Evolutionary conservation across 92 coral and sea anemone genomes (phyloP).

Genomic region (Zoanthus gigantus): DNA sequence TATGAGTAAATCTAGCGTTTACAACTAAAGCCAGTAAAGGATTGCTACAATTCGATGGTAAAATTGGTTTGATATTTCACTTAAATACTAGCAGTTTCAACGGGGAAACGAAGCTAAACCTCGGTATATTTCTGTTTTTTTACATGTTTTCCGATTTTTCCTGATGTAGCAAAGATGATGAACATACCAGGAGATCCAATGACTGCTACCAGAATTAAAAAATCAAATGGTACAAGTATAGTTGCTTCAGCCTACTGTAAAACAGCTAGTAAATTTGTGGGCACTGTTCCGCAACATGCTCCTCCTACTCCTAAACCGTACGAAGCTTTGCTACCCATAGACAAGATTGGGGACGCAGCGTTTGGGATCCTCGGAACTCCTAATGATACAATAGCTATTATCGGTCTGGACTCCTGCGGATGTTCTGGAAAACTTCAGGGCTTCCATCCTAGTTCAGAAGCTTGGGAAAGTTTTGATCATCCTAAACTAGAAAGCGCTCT

Average conservation of each 20-base stretch:
- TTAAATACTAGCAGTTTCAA: too few species aligned
- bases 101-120: too few species aligned
- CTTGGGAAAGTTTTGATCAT: neutral
- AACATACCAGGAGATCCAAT: conserved; percentile 5
- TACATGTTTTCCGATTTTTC: too few species aligned
- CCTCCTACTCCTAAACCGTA: neutral
- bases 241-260: conserved; percentile 29
- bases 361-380: neutral
- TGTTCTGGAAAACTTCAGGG: conserved; percentile 26
- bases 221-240: neutral
- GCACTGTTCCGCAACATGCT: neutral
- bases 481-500: neutral
- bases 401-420: neutral
- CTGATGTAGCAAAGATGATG: conserved; percentile 16
- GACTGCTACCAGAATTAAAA: neutral
- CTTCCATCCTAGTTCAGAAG: neutral
- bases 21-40: too few species aligned
- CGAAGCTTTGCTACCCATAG: conserved; percentile 12
- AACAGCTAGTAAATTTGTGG: conserved; percentile 7
- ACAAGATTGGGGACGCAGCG: conserved; percentile 4
- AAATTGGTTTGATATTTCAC: too few species aligned
- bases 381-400: conserved; percentile 14
- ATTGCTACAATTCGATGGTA: too few species aligned
- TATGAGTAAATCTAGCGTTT: neutral
- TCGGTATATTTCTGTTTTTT: too few species aligned